Evolutionary conservation across 2,888 invertebrate species (phyloP).

Genomic region (Drosophila tripunctata): DNA sequence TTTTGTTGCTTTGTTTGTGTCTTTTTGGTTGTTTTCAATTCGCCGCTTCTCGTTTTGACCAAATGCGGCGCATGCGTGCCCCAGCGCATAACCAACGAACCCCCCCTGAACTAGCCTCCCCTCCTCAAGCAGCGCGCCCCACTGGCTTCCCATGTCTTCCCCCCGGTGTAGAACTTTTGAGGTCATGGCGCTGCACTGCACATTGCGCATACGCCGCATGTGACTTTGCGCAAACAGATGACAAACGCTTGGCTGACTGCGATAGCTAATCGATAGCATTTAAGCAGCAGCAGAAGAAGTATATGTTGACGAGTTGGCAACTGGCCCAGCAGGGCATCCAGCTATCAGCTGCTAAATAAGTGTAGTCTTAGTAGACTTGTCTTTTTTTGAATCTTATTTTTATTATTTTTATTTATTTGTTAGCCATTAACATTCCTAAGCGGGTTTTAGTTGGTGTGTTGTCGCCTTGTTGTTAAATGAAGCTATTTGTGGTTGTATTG

Average conservation of each 20-base stretch:
- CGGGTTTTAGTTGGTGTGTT: constrained; percentile 19
- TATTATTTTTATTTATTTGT: constrained; percentile 15
- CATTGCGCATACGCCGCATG: constrained; percentile 71
- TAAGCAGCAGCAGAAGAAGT: constrained; percentile 4
- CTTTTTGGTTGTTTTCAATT: constrained; percentile 28
- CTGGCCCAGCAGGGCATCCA: constrained; percentile 56
- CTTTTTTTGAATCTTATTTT: constrained; percentile 6
- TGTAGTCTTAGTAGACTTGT: constrained; percentile 27
- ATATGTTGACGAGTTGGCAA: constrained; percentile 26
- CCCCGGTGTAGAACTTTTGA: constrained; percentile 34
- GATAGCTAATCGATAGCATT: constrained; percentile 27
- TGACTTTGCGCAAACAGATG: constrained; percentile 53
- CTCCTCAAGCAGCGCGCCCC: rapidly evolving
- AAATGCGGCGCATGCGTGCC: constrained; percentile 65
- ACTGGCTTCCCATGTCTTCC: no score
- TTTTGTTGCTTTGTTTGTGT: constrained; percentile 12
- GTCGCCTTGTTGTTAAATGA: constrained; percentile 42
- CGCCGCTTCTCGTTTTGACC: constrained; percentile 56
- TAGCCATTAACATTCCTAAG: constrained; percentile 52
- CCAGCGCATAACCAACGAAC: background rate
- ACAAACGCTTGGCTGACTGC: constrained; percentile 39
- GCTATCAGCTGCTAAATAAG: constrained; percentile 6
- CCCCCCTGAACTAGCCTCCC: background rate
- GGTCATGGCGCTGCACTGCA: constrained; percentile 48
- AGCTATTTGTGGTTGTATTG: constrained; percentile 55